Evolutionary conservation across 2,888 invertebrate species (phyloP).

Genomic region (Athalia cordata): DNA sequence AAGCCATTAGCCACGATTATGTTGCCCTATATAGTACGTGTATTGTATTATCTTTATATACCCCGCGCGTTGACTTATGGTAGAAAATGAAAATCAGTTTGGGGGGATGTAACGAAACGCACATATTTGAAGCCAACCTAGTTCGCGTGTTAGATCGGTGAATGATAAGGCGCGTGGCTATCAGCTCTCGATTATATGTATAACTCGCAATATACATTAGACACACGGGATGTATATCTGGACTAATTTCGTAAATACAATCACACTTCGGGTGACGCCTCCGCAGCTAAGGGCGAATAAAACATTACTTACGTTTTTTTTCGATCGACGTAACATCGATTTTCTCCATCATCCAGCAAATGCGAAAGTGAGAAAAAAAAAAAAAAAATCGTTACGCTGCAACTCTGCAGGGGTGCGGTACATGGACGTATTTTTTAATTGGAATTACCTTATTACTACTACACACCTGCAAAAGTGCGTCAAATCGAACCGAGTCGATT

Average conservation of each 20-base stretch:
- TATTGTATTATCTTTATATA: too few relatives aligned
- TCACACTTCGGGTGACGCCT: constrained; percentile 6
- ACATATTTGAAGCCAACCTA: background rate
- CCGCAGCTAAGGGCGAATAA: background rate
- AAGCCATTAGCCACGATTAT: constrained; percentile 3
- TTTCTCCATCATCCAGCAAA: too few relatives aligned
- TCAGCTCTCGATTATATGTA: background rate
- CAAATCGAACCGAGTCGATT: too few relatives aligned
- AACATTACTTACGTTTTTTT: too few relatives aligned
- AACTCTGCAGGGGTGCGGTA: too few relatives aligned
- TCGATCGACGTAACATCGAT: too few relatives aligned
- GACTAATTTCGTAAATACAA: background rate
- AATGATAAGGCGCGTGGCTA: constrained; percentile 1
- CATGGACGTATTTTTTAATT: too few relatives aligned
- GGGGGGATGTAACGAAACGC: background rate
- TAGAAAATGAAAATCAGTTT: background rate
- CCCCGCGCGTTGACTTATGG: background rate
- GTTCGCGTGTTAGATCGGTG: constrained; percentile 1
- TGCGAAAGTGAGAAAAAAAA: too few relatives aligned
- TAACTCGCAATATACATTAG: background rate
- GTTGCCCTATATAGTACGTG: background rate
- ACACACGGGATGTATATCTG: background rate
- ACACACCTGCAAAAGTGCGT: too few relatives aligned
- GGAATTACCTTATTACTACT: too few relatives aligned
- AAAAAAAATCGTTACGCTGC: too few relatives aligned